Percentiles rank a stretch among this genome's conserved stretches.
These are phyloP conservation scores for Fregata magnificens DNA, from an alignment of 2,113 vertebrate genomes.

Conservation along the genomic window DNA sequence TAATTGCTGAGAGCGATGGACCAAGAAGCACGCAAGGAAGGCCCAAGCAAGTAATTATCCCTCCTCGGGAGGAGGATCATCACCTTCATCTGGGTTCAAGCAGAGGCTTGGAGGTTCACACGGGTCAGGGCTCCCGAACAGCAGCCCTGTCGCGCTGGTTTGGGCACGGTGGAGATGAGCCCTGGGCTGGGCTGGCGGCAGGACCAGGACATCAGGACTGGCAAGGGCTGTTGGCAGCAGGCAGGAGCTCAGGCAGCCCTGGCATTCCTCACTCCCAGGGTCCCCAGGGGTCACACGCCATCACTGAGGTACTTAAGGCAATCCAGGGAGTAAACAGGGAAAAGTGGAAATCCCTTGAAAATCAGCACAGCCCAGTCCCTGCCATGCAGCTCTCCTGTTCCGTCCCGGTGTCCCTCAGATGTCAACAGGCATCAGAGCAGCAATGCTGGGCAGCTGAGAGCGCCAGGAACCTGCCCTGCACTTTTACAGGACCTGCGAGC, in stretches of 20 bases:
- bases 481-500: rapidly evolving
- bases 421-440: background rate
- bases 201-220: background rate
- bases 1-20: background rate
- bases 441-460: background rate
- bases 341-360: background rate
- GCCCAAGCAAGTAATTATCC: background rate
- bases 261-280: background rate
- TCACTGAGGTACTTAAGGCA: rapidly evolving
- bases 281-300: background rate
- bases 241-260: background rate
- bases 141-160: background rate
- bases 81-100: background rate
- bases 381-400: background rate
- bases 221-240: background rate
- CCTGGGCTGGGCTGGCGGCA: background rate
- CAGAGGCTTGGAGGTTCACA: rapidly evolving
- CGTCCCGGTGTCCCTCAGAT: rapidly evolving
- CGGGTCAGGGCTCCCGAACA: background rate
- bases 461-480: background rate
- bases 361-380: background rate
- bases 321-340: background rate
- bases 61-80: background rate
- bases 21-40: background rate
- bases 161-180: background rate